Evolutionary conservation across 1,140 invertebrate species (phyloP), one percentile per base, ranked within the genome.

Genomic region (Bombus superbus): DNA sequence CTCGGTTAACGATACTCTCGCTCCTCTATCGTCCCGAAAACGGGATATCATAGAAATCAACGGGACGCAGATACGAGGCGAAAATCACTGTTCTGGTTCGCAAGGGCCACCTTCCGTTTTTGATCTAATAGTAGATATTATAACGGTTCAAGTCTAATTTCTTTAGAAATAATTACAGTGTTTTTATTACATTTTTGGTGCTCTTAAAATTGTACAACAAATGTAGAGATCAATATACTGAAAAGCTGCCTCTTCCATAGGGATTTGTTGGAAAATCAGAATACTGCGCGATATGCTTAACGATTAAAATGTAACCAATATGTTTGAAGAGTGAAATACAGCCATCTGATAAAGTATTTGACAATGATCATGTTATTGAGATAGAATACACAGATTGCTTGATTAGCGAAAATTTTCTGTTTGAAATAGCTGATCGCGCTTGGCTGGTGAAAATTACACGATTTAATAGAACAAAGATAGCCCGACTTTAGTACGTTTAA

Each of bases 1-100:
- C 74, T 71, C 73, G 66, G 62, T 77, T 81, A 86, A 83, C 72
- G 73, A 83, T 81, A 86, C 53, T 44, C 53, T 72, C 42, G 80
- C 66, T 62, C 42, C 62, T 71, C 79, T 57, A 44, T 59, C 79
- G 40, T 80, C 15, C 68, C 42, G 42, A 77, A 73, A 80, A 80
- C 76, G 79, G 68, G 83, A 79, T 80, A 79, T 72, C 82, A 72
- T 53, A 32, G 68, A 68, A 72, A 79, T 62, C 83, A 72, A 47
- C 76, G 38, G n/a, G 25, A 15, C 47, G 35, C 83, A 72, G 53
- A 32, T 80, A 76, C 53, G 1, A 9, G 25, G 38, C 40, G 44
- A 71, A 71, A 78, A 84, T 69, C 53, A 28, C 28, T 59, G 28
- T 22, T 84, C 57, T 40, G 68, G 18, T 57, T 83, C n/a, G 18